Evolutionary conservation across 30 jellyfish, hydroid and myxozoan genomes (phyloP).

Genomic region (Haliclystus octoradiatus): DNA sequence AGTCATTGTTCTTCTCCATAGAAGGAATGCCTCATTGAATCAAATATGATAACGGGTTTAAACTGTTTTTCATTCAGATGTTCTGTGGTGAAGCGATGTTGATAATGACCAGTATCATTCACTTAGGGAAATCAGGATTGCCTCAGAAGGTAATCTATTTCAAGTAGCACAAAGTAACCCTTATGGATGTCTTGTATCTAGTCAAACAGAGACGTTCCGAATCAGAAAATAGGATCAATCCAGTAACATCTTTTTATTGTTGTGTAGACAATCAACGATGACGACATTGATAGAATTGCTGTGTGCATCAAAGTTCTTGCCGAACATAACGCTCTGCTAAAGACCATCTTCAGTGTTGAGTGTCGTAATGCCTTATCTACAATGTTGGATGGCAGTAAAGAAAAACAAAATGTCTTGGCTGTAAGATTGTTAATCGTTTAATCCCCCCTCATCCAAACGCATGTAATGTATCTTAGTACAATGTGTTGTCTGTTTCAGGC

Average conservation of each 20-base stretch:
- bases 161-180: too few relatives aligned
- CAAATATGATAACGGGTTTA: not conserved
- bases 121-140: slow-evolving; percentile 78
- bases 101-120: slow-evolving; percentile 81
- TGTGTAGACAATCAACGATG: slow-evolving; percentile 75
- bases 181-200: too few relatives aligned
- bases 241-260: too few relatives aligned
- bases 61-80: slow-evolving; percentile 15
- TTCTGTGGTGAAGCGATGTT: slow-evolving; percentile 82
- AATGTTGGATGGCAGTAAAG: slow-evolving; percentile 84
- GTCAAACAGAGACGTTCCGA: too few relatives aligned
- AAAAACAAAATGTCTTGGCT: slow-evolving; percentile 18
- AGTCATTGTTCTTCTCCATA: slow-evolving; percentile 1
- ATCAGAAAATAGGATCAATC: too few relatives aligned
- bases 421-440: not conserved
- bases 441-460: too few relatives aligned
- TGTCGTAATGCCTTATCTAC: slow-evolving; percentile 75
- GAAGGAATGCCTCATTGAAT: not conserved
- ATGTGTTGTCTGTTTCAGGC: not conserved
- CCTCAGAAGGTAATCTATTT: slow-evolving; percentile 62
- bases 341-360: slow-evolving; percentile 44
- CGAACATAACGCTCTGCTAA: slow-evolving; percentile 45
- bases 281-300: slow-evolving; percentile 78
- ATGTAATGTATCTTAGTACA: not conserved
- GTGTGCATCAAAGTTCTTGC: slow-evolving; percentile 79